Conservation (phyloP, 2,797 vertebrate genomes). For the Pseudopleuronectes americanus region DNA sequence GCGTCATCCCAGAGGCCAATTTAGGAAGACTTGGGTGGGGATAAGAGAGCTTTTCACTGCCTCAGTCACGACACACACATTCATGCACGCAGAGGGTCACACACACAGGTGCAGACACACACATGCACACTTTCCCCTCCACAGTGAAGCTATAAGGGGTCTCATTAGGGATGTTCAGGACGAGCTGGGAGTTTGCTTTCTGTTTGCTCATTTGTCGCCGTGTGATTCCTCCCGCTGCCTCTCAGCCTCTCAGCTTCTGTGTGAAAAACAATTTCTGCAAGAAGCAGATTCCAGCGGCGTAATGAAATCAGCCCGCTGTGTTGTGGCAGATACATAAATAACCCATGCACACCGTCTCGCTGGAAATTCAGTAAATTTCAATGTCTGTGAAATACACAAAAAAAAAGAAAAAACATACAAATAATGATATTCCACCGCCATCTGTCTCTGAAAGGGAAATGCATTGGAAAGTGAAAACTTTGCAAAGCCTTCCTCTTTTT, state of each 20-base stretch:
- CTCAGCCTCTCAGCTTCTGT: background rate
- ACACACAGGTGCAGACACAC: conserved; percentile 33
- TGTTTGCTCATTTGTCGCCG: conserved; percentile 77
- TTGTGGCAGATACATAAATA: conserved; percentile 71
- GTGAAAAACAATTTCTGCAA: conserved; percentile 46
- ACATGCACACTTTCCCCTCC: conserved; percentile 37
- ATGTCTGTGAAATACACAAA: conserved; percentile 41
- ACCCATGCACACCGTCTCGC: conserved; percentile 58
- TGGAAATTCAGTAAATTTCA: conserved; percentile 65
- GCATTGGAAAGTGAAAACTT: conserved; percentile 69
- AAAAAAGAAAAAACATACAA: conserved; percentile 45
- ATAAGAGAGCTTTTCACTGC: conserved; percentile 84
- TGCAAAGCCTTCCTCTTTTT: conserved; percentile 68
- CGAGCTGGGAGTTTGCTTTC: conserved; percentile 52
- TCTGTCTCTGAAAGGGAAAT: conserved; percentile 66
- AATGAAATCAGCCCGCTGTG: conserved; percentile 55
- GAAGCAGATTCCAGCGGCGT: conserved; percentile 35
- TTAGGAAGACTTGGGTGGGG: conserved; percentile 66
- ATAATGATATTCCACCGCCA: conserved; percentile 71
- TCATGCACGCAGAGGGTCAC: conserved; percentile 26
- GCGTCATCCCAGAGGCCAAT: conserved; percentile 81
- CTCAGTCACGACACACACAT: conserved; percentile 64
- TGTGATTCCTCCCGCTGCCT: conserved; percentile 56
- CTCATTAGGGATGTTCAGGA: conserved; percentile 71
- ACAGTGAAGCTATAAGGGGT: conserved; percentile 42